A percentile compares a stretch with the other conserved stretches of the same genome.
Evolutionary conservation across 2,888 invertebrate species (phyloP).

Genomic region (Himalopsyche japonica): DNA sequence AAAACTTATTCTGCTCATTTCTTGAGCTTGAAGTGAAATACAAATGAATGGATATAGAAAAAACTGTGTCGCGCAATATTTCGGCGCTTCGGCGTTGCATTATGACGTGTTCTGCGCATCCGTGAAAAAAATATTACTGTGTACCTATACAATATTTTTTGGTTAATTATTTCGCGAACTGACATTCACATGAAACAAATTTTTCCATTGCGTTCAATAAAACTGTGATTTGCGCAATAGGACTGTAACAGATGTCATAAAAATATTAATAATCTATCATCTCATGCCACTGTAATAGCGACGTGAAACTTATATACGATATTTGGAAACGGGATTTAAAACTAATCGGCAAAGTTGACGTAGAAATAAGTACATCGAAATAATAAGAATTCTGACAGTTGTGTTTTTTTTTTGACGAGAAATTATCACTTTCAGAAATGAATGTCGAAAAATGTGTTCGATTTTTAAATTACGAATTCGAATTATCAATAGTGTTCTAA

Average conservation of each 20-base stretch:
- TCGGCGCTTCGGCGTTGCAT: background rate
- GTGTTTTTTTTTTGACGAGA: background rate
- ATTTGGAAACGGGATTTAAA: slow-evolving; percentile 1
- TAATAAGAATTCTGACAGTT: background rate
- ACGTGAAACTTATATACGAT: background rate
- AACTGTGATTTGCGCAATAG: background rate
- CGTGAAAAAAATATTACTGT: background rate
- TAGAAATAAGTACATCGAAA: background rate
- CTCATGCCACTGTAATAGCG: background rate
- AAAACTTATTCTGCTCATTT: no score
- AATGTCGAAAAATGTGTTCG: background rate
- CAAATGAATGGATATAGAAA: no score
- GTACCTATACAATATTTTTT: background rate
- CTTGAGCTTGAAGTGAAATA: no score
- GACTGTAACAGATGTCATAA: background rate
- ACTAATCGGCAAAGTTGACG: background rate
- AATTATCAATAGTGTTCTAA: background rate
- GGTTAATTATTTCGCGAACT: background rate
- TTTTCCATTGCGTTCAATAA: slow-evolving; percentile 1
- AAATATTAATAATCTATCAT: background rate
- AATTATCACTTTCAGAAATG: background rate
- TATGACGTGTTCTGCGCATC: background rate
- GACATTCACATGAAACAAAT: slow-evolving; percentile 1
- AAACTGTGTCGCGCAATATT: background rate
- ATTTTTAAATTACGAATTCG: background rate